Evolutionary conservation across 2,888 invertebrate genomes (phyloP).

Genomic region (Thymelicus acteon): DNA sequence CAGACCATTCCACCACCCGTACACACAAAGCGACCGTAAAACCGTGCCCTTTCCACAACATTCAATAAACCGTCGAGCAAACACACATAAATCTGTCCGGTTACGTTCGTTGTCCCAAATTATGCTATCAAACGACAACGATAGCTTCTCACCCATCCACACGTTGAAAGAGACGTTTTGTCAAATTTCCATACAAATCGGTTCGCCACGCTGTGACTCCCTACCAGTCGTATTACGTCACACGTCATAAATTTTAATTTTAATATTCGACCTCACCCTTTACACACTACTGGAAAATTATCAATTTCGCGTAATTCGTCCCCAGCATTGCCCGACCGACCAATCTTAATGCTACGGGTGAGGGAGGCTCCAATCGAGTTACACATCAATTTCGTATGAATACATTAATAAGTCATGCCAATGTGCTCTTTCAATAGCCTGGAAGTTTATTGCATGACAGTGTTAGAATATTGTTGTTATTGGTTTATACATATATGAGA

Average conservation of each 20-base stretch:
- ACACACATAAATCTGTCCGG: conserved; percentile 76
- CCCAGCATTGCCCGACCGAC: conserved; percentile 29
- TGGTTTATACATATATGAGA: no score
- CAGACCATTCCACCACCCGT: background rate
- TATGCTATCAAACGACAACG: conserved; percentile 75
- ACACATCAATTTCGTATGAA: conserved; percentile 35
- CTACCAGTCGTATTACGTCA: conserved; percentile 52
- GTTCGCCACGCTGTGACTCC: conserved; percentile 66
- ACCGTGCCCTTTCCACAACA: conserved; percentile 66
- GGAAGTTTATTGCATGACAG: conserved; percentile 26
- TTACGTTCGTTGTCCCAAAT: conserved; percentile 78
- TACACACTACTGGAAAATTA: conserved; percentile 45
- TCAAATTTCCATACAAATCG: conserved; percentile 83
- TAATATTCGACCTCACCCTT: conserved; percentile 70
- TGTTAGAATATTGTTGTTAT: conserved; percentile 19
- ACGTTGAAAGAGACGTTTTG: conserved; percentile 65
- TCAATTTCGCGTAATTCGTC: conserved; percentile 32
- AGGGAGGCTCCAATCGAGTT: conserved; percentile 34
- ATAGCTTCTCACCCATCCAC: conserved; percentile 56
- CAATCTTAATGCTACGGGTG: conserved; percentile 35
- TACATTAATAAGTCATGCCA: conserved; percentile 34
- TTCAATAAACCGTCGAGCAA: conserved; percentile 72
- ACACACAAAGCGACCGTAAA: conserved; percentile 60
- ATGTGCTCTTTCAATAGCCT: conserved; percentile 35
- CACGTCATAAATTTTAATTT: conserved; percentile 82